These are phyloP conservation scores for Bradysia coprophila DNA, from an alignment of 1,140 invertebrate genomes.

Conservation along the genomic window DNA sequence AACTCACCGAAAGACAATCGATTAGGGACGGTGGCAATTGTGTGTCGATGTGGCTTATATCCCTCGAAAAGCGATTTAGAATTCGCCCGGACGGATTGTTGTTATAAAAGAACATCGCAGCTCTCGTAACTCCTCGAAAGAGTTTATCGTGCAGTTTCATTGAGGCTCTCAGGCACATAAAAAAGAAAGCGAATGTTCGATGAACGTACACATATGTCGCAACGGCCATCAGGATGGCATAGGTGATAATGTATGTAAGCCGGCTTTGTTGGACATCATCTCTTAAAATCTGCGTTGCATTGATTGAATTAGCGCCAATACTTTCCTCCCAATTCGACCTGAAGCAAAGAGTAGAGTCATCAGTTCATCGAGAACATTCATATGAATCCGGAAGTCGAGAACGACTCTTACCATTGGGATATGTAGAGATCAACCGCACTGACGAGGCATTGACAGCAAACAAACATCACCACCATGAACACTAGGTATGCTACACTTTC, in stretches of 20 bases:
- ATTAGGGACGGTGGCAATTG: conserved; percentile 46
- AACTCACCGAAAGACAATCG: conserved; percentile 25
- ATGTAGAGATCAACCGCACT: conserved; percentile 31
- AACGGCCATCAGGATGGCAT: background rate
- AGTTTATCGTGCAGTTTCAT: conserved; percentile 50
- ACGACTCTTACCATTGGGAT: conserved; percentile 21
- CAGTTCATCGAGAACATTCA: background rate
- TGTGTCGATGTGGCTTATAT: conserved; percentile 66
- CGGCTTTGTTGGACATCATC: background rate
- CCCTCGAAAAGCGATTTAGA: conserved; percentile 58
- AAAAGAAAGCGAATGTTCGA: conserved; percentile 39
- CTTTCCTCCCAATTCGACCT: background rate
- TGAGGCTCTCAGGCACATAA: conserved; percentile 43
- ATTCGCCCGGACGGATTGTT: conserved; percentile 48
- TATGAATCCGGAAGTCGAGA: background rate
- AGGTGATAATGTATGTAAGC: background rate
- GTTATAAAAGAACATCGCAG: conserved; percentile 62
- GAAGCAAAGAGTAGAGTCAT: background rate
- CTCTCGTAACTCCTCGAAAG: conserved; percentile 48
- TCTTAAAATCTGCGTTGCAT: background rate
- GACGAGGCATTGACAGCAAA: conserved; percentile 25
- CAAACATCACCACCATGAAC: conserved; percentile 26
- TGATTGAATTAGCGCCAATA: background rate
- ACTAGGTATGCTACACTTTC: conserved; percentile 25
- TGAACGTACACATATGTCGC: conserved; percentile 12